Base-by-base conservation (phyloP, 2,888 invertebrate genomes). In the Callosobruchus maculatus region DNA sequence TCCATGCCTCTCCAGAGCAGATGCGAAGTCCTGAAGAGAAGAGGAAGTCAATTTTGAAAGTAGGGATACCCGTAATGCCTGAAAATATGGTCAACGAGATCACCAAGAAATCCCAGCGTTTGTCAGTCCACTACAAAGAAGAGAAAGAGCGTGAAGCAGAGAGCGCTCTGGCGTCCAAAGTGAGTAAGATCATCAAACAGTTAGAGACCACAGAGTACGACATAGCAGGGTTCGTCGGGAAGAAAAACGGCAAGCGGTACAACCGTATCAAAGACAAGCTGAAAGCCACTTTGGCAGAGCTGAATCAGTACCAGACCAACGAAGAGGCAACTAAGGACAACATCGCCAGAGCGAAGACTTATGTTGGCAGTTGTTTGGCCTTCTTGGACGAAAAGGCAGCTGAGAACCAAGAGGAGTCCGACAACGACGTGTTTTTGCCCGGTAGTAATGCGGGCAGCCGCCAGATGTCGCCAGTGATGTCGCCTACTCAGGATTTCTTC, bases 61-160 rank as follows among this genome's bases (percentile, higher is more conserved):
- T 80, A 4, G 83, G 82, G 7, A 78, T 83, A 5, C 77, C 82
- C 13, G 83, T 83, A 0, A 77, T 83, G 78, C 82, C 83, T 0
- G 80, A 78, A 9, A 81, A 78, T 7, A 77, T 81, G 31, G 74
- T 81, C 75, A 77, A 80, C 21, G 76, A 78, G 68, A 74, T 80
- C 7, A 68, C 77, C 2, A 68, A 73, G 7, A 78, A 75, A 68
- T 70, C 78, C 0, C 74, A 72, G 21, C 74, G 74, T 22, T 72
- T 78, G 20, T 74, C 75, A 0, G 70, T 68, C 0, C 75, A 77
- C 22, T 70, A 76, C 21, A 49, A 74, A 5, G 69, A 70, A 0
- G 67, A 68, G 2, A 18, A 31, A 2, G 26, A 71, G 2, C 70
- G 68, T 3, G 73, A 75, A 21, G 69, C 68, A 1, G n/a, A 71